A percentile compares a stretch with the other conserved stretches of the same genome.
Conservation (phyloP, 92 coral and sea anemone genomes). For the Ricordea florida region DNA sequence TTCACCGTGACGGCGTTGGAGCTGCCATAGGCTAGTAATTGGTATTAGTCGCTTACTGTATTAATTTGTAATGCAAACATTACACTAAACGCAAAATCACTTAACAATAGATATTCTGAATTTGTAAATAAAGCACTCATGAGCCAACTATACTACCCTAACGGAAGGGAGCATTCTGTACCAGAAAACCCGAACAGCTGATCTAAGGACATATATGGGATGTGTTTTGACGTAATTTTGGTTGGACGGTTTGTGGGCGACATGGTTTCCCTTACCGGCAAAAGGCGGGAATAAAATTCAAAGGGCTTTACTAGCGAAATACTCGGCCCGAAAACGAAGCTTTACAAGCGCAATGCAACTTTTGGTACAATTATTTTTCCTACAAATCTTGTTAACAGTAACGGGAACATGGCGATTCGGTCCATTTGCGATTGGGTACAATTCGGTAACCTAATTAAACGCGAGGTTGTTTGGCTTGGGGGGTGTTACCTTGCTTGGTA, state of each 20-base stretch:
- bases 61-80: conserved; percentile 32
- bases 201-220: too few species aligned
- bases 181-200: too few species aligned
- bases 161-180: too few species aligned
- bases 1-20: too few species aligned
- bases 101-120: background rate
- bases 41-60: conserved; percentile 18
- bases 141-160: background rate
- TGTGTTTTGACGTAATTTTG: conserved; percentile 21
- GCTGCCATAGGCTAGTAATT: too few species aligned
- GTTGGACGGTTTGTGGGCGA: too few species aligned
- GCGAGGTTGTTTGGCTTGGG: background rate
- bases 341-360: too few species aligned
- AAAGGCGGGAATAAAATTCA: conserved; percentile 48
- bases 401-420: background rate
- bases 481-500: conserved; percentile 18
- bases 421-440: background rate
- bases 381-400: background rate
- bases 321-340: too few species aligned
- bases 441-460: background rate
- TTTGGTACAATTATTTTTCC: too few species aligned
- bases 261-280: too few species aligned
- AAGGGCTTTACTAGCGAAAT: too few species aligned
- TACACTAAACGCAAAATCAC: background rate
- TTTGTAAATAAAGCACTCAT: background rate